Conservation (phyloP, 2,888 invertebrate species). For the Halictus ligatus region DNA sequence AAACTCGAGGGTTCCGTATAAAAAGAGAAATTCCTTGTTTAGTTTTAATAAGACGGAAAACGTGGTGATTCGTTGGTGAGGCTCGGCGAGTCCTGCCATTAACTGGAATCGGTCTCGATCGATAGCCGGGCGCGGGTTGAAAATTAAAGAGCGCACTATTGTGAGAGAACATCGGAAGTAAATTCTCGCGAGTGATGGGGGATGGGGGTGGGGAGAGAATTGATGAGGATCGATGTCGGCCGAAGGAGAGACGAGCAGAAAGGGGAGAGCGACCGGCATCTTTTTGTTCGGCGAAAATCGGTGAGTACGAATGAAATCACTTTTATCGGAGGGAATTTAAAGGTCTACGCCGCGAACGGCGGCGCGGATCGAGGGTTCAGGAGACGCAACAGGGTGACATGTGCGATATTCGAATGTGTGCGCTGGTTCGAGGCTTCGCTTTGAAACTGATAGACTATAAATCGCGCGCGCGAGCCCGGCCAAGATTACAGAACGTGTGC, state of each 20-base stretch:
- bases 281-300: slow-evolving; percentile 35
- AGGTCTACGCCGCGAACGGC: background rate
- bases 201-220: slow-evolving; percentile 21
- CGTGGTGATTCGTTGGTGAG: background rate
- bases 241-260: slow-evolving; percentile 19
- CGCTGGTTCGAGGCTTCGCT: background rate
- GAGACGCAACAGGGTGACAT: slow-evolving; percentile 59
- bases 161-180: slow-evolving; percentile 31
- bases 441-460: slow-evolving; percentile 31
- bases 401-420: slow-evolving; percentile 19
- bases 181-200: slow-evolving; percentile 52
- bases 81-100: background rate
- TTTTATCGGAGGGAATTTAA: slow-evolving; percentile 24
- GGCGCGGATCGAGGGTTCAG: slow-evolving; percentile 12
- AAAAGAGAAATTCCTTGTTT: background rate
- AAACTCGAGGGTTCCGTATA: background rate
- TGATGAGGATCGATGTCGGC: slow-evolving; percentile 30
- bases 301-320: slow-evolving; percentile 52
- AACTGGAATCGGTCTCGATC: slow-evolving; percentile 22
- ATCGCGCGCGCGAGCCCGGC: background rate
- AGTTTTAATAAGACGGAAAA: slow-evolving; percentile 10
- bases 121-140: slow-evolving; percentile 31
- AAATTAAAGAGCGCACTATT: slow-evolving; percentile 23
- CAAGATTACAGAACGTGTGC: slow-evolving; percentile 1
- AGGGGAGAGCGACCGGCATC: background rate